These are phyloP conservation scores for Anarhynchus alexandrinus DNA, from an alignment of 2,113 vertebrate species.

Conservation along the genomic window DNA sequence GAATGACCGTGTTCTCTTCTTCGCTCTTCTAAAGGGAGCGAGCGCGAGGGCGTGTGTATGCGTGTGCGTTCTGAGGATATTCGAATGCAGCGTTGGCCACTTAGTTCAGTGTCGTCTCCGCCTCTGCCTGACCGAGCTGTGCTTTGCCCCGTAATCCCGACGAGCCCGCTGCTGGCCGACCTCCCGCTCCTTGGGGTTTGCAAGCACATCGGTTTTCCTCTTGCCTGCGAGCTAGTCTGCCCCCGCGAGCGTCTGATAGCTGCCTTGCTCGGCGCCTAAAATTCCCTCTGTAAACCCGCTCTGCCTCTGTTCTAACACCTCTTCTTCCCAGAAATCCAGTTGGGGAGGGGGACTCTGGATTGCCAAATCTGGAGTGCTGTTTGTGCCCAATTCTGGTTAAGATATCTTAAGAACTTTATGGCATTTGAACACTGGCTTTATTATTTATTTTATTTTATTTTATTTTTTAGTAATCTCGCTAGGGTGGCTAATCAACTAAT, in stretches of 20 bases:
- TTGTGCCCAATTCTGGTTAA: background rate
- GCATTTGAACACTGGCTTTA: slow-evolving; percentile 44
- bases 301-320: background rate
- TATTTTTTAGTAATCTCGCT: slow-evolving; percentile 61
- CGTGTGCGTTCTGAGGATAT: rapidly evolving
- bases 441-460: slow-evolving; percentile 25
- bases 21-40: background rate
- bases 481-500: slow-evolving; percentile 82
- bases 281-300: background rate
- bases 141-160: background rate
- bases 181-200: background rate
- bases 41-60: background rate
- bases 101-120: background rate
- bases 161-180: background rate
- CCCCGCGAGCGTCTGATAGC: background rate
- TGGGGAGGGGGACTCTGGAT: slow-evolving; percentile 47
- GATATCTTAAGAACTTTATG: slow-evolving; percentile 15
- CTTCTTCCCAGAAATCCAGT: background rate
- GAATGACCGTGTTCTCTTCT: rapidly evolving
- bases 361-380: slow-evolving; percentile 4
- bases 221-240: slow-evolving; percentile 6
- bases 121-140: background rate
- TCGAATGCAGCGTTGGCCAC: background rate
- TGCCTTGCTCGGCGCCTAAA: background rate
- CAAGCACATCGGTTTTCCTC: background rate